Evolutionary conservation across 92 coral and sea anemone genomes (phyloP).

Genomic region (Muricea muricata): DNA sequence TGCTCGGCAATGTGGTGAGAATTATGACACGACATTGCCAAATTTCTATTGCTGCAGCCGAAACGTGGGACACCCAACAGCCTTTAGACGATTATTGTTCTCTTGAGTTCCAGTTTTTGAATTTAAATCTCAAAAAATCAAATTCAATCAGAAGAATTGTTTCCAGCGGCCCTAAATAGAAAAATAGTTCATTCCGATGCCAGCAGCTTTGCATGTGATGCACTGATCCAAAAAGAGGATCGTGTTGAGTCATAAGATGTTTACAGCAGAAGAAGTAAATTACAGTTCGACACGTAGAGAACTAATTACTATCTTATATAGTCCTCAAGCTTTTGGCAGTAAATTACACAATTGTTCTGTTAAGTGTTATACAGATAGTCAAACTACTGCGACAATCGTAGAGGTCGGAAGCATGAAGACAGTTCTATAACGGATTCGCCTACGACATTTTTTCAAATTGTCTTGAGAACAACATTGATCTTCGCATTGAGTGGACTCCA

Average conservation of each 20-base stretch:
- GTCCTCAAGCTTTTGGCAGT: slow-evolving; percentile 9
- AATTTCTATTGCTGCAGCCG: slow-evolving; percentile 42
- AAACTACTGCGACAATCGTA: background rate
- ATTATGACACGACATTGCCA: slow-evolving; percentile 62
- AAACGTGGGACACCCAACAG: slow-evolving; percentile 39
- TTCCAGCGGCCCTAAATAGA: background rate
- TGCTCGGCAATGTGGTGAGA: slow-evolving; percentile 27
- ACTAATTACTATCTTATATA: background rate
- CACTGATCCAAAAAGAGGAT: slow-evolving; percentile 5
- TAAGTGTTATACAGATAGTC: slow-evolving; percentile 38
- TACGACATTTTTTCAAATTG: slow-evolving; percentile 28
- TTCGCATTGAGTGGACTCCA: slow-evolving; percentile 31
- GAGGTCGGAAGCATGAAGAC: background rate
- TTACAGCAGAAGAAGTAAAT: slow-evolving; percentile 18
- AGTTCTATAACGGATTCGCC: background rate
- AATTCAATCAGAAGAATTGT: slow-evolving; percentile 21
- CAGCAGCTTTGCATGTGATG: slow-evolving; percentile 41
- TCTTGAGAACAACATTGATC: background rate
- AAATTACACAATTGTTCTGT: background rate
- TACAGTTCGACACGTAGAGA: background rate
- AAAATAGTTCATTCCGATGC: slow-evolving; percentile 51
- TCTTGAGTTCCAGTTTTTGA: slow-evolving; percentile 48
- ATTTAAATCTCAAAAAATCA: too few species aligned
- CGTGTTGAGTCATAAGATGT: slow-evolving; percentile 48
- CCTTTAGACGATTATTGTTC: slow-evolving; percentile 35